phyloP scores from a whole-genome alignment of 2,113 vertebrate species.

The Oreochromis aureus region DNA sequence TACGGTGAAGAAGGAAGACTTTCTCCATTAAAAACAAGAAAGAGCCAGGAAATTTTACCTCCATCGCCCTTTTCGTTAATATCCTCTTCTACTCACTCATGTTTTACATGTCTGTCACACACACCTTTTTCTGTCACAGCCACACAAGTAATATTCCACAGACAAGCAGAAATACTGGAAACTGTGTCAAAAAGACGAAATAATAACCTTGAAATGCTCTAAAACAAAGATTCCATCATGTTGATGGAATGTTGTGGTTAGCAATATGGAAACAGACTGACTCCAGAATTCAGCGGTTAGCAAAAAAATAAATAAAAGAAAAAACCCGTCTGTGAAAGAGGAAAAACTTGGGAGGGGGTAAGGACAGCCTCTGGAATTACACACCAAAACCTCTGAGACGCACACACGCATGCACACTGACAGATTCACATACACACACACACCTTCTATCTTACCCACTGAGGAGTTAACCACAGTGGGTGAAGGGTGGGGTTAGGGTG shows the following conservation, averaged over 20 bases:
- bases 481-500: conserved; percentile 52
- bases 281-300: conserved; percentile 69
- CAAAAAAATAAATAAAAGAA: conserved; percentile 63
- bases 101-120: conserved; percentile 22
- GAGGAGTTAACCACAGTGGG: conserved; percentile 59
- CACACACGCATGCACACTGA: background rate
- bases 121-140: background rate
- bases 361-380: conserved; percentile 70
- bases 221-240: conserved; percentile 79
- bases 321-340: conserved; percentile 66
- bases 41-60: conserved; percentile 30
- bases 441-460: conserved; percentile 48
- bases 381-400: conserved; percentile 35
- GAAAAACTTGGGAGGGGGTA: conserved; percentile 64
- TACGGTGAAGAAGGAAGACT: conserved; percentile 34
- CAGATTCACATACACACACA: conserved; percentile 8
- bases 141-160: conserved; percentile 57
- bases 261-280: conserved; percentile 75
- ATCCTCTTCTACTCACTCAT: conserved; percentile 46
- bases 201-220: conserved; percentile 53
- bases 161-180: conserved; percentile 48
- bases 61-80: conserved; percentile 33
- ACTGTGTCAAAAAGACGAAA: conserved; percentile 62
- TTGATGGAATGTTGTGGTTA: conserved; percentile 76
- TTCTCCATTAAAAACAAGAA: conserved; percentile 44